These are phyloP conservation scores for Tiliqua scincoides DNA, from an alignment of 2,113 vertebrate species.

Conservation along the genomic window DNA sequence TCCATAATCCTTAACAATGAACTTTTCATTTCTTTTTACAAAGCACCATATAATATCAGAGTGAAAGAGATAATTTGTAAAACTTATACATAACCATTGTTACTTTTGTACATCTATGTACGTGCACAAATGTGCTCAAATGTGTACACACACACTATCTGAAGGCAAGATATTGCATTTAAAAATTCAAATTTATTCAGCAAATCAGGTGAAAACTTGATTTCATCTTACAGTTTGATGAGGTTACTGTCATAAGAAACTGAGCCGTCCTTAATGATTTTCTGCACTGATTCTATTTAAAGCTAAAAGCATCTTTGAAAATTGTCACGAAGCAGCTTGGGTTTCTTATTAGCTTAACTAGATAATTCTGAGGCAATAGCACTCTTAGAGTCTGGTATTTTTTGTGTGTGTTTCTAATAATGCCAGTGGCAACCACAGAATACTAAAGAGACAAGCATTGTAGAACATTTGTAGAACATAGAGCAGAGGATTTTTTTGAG, in stretches of 20 bases:
- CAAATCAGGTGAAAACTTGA: slow-evolving; percentile 4
- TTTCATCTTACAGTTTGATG: slow-evolving; percentile 14
- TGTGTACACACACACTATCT: not conserved
- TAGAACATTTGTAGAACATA: too few relatives aligned
- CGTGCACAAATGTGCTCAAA: not conserved
- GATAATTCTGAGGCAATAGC: not conserved
- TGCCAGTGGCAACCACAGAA: not conserved
- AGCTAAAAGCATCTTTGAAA: slow-evolving; percentile 1
- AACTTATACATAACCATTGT: not conserved
- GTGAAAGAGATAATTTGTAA: not conserved
- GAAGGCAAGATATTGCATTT: not conserved
- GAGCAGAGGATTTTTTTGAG: not conserved
- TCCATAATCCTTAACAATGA: not conserved
- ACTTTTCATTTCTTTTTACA: not conserved
- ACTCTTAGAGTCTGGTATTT: not conserved
- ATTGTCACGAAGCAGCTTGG: slow-evolving; percentile 3
- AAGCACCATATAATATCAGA: not conserved
- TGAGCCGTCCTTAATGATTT: slow-evolving; percentile 23
- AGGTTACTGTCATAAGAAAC: slow-evolving; percentile 11
- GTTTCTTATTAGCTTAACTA: not conserved
- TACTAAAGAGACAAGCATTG: slow-evolving; percentile 8
- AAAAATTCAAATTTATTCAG: slow-evolving; percentile 1
- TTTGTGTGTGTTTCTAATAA: not conserved
- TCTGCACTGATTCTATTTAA: slow-evolving; percentile 8
- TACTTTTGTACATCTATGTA: slow-evolving; percentile 8